Evolutionary conservation across 1,140 invertebrate species (phyloP), one percentile per base, ranked within the genome.

Genomic region (Camponotus vicinus): DNA sequence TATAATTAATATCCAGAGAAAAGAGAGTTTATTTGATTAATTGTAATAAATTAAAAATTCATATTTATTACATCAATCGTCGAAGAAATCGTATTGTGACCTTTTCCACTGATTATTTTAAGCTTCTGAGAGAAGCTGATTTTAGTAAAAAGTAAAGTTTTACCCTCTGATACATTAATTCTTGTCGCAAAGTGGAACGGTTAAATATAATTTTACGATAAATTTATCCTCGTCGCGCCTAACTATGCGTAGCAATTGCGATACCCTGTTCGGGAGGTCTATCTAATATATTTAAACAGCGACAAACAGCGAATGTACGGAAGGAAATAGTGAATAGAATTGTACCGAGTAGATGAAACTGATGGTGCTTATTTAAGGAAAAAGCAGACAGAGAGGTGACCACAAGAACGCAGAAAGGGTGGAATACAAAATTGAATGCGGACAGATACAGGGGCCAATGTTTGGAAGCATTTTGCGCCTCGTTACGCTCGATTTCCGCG

Each of bases 401-500:
- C 57, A 57, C 69, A 83, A 83, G 79, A 61, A 83, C 79, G 69
- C 40, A 69, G 18, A 85, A 78, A 67, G 61, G 82, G 82, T 85
- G 75, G 76, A 86, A 80, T 86, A 69, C 52, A 63, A 70, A 79
- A 86, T 86, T 45, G 55, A 32, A 63, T 32, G 67, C 32, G 57
- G 73, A 78, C 61, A 78, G 73, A 59, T 78, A 85, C 70, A 64
- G 61, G 21, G 73, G 61, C 70, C 52, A 80, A 90, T 90, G 91
- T 93, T 92, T 90, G 91, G 88, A 82, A 86, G 88, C 88, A 91
- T 92, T 92, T 93, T 90, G 88, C 87, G 86, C 86, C 71, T 89
- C 88, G 90, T 92, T 92, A 90, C 92, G 90, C 91, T 91, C 91
- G 90, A 91, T 92, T 92, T 92, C 89, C 88, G 77, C 80, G 77